A percentile compares a stretch with the other conserved stretches of the same genome.
Conservation (phyloP, 2,888 invertebrate genomes). For the Eristalinus sepulchralis region DNA sequence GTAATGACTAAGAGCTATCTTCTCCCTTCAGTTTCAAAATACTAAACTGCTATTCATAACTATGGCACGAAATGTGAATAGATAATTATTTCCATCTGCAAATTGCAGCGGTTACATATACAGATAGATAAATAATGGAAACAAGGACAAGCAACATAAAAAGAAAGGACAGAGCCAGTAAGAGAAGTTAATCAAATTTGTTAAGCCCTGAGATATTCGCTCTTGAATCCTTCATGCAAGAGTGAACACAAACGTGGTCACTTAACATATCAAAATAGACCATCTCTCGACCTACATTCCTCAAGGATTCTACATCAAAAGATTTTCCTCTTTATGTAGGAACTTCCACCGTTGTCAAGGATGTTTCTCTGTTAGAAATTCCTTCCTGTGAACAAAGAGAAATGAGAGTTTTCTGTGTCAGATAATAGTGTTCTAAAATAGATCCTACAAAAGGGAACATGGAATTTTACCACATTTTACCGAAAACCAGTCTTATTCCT, state of each 20-base stretch:
- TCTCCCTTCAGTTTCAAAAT: no score
- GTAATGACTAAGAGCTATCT: no score
- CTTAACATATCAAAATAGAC: background rate
- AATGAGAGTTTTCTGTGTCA: background rate
- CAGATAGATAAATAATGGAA: no score
- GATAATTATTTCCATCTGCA: no score
- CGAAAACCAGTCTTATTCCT: background rate
- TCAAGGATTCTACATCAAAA: background rate
- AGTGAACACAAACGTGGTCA: background rate
- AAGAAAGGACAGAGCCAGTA: no score
- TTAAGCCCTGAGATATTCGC: background rate
- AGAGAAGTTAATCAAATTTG: background rate
- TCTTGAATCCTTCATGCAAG: background rate
- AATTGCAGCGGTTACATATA: no score
- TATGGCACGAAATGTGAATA: no score
- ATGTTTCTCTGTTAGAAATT: background rate
- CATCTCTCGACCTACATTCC: background rate
- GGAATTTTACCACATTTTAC: background rate
- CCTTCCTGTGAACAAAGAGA: background rate
- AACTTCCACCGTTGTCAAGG: background rate
- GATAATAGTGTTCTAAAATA: background rate
- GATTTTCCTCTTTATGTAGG: background rate
- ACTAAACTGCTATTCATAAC: no score
- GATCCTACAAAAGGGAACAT: background rate
- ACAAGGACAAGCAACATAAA: no score